Base-by-base conservation (phyloP, 2,797 vertebrate species). In the Ciconia nigra region DNA sequence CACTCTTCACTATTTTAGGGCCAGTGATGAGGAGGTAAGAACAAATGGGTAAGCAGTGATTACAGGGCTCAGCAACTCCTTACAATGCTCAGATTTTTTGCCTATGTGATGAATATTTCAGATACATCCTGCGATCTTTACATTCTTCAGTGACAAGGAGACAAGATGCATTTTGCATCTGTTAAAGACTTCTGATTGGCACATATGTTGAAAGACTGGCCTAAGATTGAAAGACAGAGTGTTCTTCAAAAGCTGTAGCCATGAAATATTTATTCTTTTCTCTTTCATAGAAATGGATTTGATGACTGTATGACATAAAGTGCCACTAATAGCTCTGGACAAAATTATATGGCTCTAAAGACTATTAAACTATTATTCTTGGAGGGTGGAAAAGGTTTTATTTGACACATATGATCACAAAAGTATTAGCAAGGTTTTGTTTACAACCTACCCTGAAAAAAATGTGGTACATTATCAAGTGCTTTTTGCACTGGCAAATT, bases 231-330 rank as follows among this genome's bases (percentile, higher is more conserved):
- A 97, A 98, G 94, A 94, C 37, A 28, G 89, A 97, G 96, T 91
- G 91, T 93, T 97, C 94, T 97, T 98, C 95, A 96, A 97, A 97
- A 98, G 95, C 96, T 89, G 39, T 52, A 84, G 91, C 62, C 87
- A 98, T 98, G 93, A 98, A 98, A 98, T 98, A 98, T 98, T 98
- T 97, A 98, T 98, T 96, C 80, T 61, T 89, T 89, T 96, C 95
- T 96, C 95, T 97, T 98, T 97, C 88, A 97, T 55, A 94, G 90
- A 97, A 97, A 96, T 92, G 87, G 96, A 96, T 92, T 95, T 96
- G 91, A 96, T 96, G 96, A 96, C 83, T 95, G 63, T 94, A 95
- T 97, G 96, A 97, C 96, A 98, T 87, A 96, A 97, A 96, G 95
- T 97, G 96, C 92, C 92, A 95, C 96, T 98, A 97, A 97, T 98